Base-by-base conservation (phyloP, 2,888 invertebrate genomes). In the Sepioteuthis lessoniana region DNA sequence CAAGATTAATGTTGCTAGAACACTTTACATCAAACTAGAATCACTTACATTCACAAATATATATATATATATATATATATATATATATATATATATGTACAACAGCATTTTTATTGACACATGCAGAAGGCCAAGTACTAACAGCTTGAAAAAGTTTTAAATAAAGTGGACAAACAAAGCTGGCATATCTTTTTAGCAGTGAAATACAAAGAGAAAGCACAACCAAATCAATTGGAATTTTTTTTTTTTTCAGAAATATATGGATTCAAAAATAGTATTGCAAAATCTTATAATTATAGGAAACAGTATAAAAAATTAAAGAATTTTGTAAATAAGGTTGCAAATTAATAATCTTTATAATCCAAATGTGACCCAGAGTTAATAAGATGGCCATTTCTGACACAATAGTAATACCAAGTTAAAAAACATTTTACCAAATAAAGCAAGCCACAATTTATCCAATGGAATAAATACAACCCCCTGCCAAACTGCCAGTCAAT, bases 151-250 rank as follows among this genome's bases (percentile, higher is more conserved):
- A n/a, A n/a, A 76, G 16, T n/a, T 76, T 4, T 25, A n/a, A n/a
- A n/a, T 76, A n/a, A 35, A 76, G n/a, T 76, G 76, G 76, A 76
- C 76, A 76, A 76, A n/a, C n/a, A 76, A 76, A 76, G 76, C 76
- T 76, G 16, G 76, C 76, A 76, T n/a, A 35, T 76, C 76, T 35
- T 76, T 76, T 35, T n/a, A n/a, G 76, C 76, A 76, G n/a, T 35
- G n/a, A 76, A n/a, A n/a, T 76, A 76, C 76, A 76, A 31, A 76
- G 25, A 76, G 76, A 76, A 76, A n/a, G n/a, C 76, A 76, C n/a
- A n/a, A n/a, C n/a, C 76, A 76, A n/a, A 76, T 76, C 19, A 31
- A 31, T 76, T 1, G 19, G 76, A 4, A 16, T 42, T 42, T 42
- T 42, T 42, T 42, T 42, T 42, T 5, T 42, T 5, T 42, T 5